Base-by-base conservation (phyloP, 2,888 invertebrate genomes). In the Gryllus longicercus region DNA sequence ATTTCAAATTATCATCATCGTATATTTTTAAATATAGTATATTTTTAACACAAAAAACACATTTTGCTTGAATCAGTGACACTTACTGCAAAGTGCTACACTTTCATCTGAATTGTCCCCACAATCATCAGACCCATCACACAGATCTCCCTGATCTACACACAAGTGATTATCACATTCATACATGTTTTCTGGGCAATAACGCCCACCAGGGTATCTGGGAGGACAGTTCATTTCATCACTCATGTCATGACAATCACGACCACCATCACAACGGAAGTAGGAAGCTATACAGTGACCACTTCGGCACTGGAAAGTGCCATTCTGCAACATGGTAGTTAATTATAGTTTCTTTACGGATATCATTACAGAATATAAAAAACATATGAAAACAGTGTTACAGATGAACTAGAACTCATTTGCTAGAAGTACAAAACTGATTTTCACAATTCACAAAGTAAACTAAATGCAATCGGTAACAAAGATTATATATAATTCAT, bases 81-180 rank as follows among this genome's bases (percentile, higher is more conserved):
- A 86, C 89, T 87, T 84, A 88, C 89, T 86, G 88, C 95, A 97
- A 79, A 96, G 91, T 16, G 91, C 89, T 1, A 93, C 88, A 63
- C 92, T 92, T 87, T 98, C 98, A 86, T 98, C 98, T 0, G 95
- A 94, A 51, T 92, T 93, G 86, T 98, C 98, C 12, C 96, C 95
- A 85, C 97, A 98, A 87, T 97, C 97, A 85, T 97, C 96, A 50
- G 93, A 92, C 74, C 97, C 97, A 86, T 98, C 98, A 87, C 98
- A 98, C 18, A 96, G 89, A 88, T 97, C 97, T 11, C 93, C 92
- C 82, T 94, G 92, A 11, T 95, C 93, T 51, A 99, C 95, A 87
- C 99, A 99, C 76, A 97, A 89, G 85, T 96, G 95, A 87, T 98
- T 98, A 83, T 89, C 89, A 87, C 98, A 98, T 86, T 98, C 95